Conservation (phyloP, 2,888 invertebrate species). For the Drosophila ustulata region DNA sequence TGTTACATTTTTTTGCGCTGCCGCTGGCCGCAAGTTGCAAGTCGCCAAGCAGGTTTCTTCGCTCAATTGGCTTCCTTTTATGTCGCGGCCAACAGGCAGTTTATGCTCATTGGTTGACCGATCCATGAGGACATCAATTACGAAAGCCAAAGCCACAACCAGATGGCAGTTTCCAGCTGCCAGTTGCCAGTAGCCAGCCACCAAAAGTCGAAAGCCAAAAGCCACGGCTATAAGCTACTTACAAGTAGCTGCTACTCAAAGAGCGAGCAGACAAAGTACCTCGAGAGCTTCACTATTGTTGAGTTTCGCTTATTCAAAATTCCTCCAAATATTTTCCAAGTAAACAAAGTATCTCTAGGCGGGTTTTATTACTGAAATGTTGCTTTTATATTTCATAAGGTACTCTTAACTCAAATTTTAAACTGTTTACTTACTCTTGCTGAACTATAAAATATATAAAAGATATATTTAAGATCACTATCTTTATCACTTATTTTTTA, state of each 20-base stretch:
- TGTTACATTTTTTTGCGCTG: constrained; percentile 59
- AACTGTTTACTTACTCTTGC: too few relatives aligned
- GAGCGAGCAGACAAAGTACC: background rate
- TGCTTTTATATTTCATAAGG: too few relatives aligned
- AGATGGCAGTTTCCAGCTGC: background rate
- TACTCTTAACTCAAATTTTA: too few relatives aligned
- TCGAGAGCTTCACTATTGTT: constrained; percentile 1
- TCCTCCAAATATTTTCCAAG: background rate
- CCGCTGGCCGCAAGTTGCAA: constrained; percentile 11
- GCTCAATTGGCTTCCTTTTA: constrained; percentile 46
- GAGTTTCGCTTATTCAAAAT: background rate
- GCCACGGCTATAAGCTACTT: background rate
- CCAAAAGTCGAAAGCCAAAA: background rate
- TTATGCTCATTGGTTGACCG: constrained; percentile 55
- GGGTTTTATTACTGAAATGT: too few relatives aligned
- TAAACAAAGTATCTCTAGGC: too few relatives aligned
- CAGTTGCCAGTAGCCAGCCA: background rate
- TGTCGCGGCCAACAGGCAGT: constrained; percentile 26
- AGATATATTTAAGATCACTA: too few relatives aligned
- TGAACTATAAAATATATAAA: too few relatives aligned
- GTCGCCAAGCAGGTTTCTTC: constrained; percentile 44
- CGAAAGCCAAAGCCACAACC: constrained; percentile 10
- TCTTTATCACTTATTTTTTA: too few relatives aligned
- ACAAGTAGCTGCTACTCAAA: background rate
- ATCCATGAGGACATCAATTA: constrained; percentile 54